Conservation (phyloP, 37 sponge, comb jelly and placozoan species). For the Eunapius fragilis region DNA sequence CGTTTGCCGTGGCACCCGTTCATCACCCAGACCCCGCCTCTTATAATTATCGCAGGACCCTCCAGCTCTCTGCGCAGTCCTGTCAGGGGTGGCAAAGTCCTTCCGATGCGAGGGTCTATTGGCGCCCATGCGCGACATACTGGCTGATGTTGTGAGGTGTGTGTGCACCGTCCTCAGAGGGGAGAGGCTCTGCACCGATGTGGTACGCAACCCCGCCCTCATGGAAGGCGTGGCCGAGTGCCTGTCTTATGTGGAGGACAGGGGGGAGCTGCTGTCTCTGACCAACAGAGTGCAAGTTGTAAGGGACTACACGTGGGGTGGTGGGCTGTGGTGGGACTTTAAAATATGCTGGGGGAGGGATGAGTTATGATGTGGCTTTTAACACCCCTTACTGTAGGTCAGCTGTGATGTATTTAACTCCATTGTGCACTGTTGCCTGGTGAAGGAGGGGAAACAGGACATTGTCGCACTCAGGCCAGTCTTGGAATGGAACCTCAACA, state of each 20-base stretch:
- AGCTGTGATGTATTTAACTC: neutral
- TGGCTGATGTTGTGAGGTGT: neutral
- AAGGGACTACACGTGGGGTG: no score
- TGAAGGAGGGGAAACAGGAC: neutral
- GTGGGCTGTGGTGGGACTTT: no score
- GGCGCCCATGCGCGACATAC: neutral
- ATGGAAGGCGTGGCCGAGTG: neutral
- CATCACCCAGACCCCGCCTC: no score
- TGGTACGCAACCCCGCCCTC: neutral
- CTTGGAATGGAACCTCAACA: conserved; percentile 5
- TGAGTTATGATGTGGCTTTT: neutral
- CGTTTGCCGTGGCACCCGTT: neutral
- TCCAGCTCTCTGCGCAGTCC: conserved; percentile 1
- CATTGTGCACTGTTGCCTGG: neutral
- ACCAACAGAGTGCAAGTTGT: neutral
- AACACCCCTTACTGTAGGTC: neutral
- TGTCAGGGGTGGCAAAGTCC: neutral
- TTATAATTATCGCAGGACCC: neutral
- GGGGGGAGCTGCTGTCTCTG: neutral
- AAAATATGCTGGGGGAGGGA: no score
- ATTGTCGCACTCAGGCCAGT: conserved; percentile 1
- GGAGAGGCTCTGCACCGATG: neutral
- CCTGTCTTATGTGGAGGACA: neutral
- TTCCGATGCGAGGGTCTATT: neutral
- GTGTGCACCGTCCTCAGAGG: neutral